Base-by-base conservation (phyloP, 2,888 invertebrate genomes). In the Vannuccia rotundouncinata region DNA sequence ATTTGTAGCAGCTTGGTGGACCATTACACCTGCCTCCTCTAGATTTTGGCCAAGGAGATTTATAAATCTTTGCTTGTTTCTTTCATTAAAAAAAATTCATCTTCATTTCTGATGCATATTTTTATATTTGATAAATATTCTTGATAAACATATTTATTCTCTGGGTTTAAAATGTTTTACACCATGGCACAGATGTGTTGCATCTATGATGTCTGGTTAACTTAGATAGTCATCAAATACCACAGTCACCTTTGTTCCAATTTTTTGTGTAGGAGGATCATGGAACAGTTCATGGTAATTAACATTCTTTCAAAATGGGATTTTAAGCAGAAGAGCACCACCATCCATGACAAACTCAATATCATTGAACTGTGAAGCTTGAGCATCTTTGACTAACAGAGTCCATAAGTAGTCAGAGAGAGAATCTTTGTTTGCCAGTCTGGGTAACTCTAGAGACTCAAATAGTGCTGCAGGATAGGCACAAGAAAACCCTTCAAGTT, bases 11-110 rank as follows among this genome's bases (percentile, higher is more conserved):
- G 84, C 83, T 79, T 84, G 83, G 0, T 77, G 29, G 5, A 80
- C 74, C 30, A 28, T 29, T 27, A 66, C 76, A 0, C 82, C 83
- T 31, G 30, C 2, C 13, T 80, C 28, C 27, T 60, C 10, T 2
- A 84, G 79, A 1, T 79, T 1, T n/a, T 73, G 45, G 22, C 77
- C 1, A n/a, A 84, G 79, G 17, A 83, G 5, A 27, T 81, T 59
- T 0, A 84, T 82, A 60, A 84, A 84, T 2, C 59, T 30, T 30
- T 84, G 82, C 77, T 84, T 84, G 82, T 84, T 84, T 60, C 80
- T 76, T 17, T 22, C 29, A 79, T 84, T 84, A 25, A 82, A 74
- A 84, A 78, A 79, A 85, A 84, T 0, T 76, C 1, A 1, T 84
- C 83, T 74, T 84, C 84, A 76, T 83, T 84, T 5, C 66, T 2